Evolutionary conservation across 1,140 invertebrate genomes (phyloP), one percentile per base, ranked within the genome.

Genomic region (Venturia canescens): DNA sequence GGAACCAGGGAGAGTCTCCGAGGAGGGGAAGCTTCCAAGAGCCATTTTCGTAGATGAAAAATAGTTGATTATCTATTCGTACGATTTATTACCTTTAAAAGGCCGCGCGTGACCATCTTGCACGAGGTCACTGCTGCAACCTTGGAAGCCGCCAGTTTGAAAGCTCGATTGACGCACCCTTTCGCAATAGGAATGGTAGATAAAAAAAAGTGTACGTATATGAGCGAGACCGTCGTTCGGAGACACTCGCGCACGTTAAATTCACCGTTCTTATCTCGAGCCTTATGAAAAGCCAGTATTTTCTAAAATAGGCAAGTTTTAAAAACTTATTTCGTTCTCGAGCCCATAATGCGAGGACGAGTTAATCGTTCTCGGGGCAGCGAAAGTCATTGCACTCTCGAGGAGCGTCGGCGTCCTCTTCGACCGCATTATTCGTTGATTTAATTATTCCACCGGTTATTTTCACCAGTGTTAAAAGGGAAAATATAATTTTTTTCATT

Each of bases 21-120:
- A 44, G 38, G 38, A 44, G 38, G 11, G 38, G 11, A 44, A 44
- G 13, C 11, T 44, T 9, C 11, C 11, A 44, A 44, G 38, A 44
- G 13, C 38, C 38, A n/a, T 44, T 44, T 1, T 1, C 38, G n/a
- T 53, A 53, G 3, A 53, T 53, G 50, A 16, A 57, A 80, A 69
- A 71, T 29, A 70, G 15, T 6, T n/a, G 50, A 70, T 77, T 63
- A 79, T 81, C 79, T 48, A 63, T 50, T 53, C 5, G 18, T 13
- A 11, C 23, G 53, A 29, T 72, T 34, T 70, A 86, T 91, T 90
- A 90, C 90, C 90, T 89, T 85, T 75, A 87, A 78, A 70, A 89
- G 87, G 83, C 89, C 87, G 84, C 89, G 90, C 76, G 88, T 89
- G 88, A 91, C 90, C 91, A 91, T 91, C 87, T 90, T 91, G 86